A percentile compares a stretch with the other conserved stretches of the same genome.
These are phyloP conservation scores for Proctacanthus coquilletti DNA, from an alignment of 1,140 invertebrate genomes.

Conservation along the genomic window DNA sequence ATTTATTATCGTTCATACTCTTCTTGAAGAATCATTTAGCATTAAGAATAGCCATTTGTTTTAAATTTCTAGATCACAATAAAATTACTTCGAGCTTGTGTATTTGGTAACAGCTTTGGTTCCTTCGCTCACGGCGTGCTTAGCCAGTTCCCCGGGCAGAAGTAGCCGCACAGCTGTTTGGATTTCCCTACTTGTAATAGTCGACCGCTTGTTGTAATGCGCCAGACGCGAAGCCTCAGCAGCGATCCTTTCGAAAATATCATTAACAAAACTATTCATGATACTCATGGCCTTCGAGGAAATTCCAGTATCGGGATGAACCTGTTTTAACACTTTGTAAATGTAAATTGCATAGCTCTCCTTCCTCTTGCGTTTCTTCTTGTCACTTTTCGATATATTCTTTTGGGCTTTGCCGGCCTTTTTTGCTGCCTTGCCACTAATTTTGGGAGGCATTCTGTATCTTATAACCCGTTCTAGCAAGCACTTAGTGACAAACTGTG, in stretches of 20 bases:
- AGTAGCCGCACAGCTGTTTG: slow-evolving; percentile 38
- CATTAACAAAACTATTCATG: slow-evolving; percentile 48
- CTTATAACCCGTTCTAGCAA: slow-evolving; percentile 2
- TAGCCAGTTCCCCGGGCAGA: slow-evolving; percentile 41
- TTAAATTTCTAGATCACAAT: slow-evolving; percentile 1
- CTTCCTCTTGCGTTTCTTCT: slow-evolving; percentile 41
- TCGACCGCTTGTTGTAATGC: slow-evolving; percentile 53
- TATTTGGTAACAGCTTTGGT: slow-evolving; percentile 44
- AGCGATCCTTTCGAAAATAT: slow-evolving; percentile 53
- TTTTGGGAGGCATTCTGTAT: slow-evolving; percentile 32
- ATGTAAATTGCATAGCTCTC: slow-evolving; percentile 55
- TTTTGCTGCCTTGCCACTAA: slow-evolving; percentile 33
- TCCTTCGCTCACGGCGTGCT: slow-evolving; percentile 40
- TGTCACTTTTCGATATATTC: slow-evolving; percentile 37
- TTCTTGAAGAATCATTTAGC: no score
- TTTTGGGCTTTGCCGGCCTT: slow-evolving; percentile 39
- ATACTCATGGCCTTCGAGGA: slow-evolving; percentile 44
- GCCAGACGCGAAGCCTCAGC: slow-evolving; percentile 50
- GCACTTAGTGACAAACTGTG: slow-evolving; percentile 2
- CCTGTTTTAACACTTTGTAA: slow-evolving; percentile 54
- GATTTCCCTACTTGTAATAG: slow-evolving; percentile 38
- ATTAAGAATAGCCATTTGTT: no score
- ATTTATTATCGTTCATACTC: no score
- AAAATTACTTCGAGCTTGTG: slow-evolving; percentile 34
- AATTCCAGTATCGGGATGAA: slow-evolving; percentile 51